These are phyloP conservation scores for Diplodus sargus DNA, from an alignment of 2,797 vertebrate species.

Conservation along the genomic window DNA sequence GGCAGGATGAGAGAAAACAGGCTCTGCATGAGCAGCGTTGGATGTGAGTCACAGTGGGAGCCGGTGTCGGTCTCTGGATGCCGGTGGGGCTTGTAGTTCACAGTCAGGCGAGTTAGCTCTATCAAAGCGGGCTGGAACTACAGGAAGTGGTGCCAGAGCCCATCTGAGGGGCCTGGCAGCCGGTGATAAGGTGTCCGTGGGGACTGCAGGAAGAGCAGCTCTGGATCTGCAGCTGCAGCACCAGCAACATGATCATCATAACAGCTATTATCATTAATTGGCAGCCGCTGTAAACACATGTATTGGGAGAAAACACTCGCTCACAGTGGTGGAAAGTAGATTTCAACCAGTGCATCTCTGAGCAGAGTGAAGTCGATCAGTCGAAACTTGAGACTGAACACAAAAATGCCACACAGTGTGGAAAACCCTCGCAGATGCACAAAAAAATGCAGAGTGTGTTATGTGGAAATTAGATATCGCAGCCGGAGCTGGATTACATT, in stretches of 20 bases:
- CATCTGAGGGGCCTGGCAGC: conserved; percentile 42
- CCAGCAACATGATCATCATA: neutral
- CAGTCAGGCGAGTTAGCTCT: conserved; percentile 31
- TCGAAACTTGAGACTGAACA: conserved; percentile 24
- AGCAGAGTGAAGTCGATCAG: neutral
- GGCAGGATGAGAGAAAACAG: conserved; percentile 32
- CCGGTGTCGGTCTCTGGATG: conserved; percentile 10
- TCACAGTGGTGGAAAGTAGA: neutral
- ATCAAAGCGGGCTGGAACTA: conserved; percentile 35
- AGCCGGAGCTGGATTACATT: neutral
- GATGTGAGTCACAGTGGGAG: conserved; percentile 29
- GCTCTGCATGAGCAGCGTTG: neutral
- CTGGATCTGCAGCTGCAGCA: conserved; percentile 2
- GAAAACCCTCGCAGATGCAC: neutral
- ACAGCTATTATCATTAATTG: no score
- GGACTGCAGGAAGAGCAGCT: conserved; percentile 24
- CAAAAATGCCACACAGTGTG: neutral
- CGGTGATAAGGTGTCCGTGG: conserved; percentile 39
- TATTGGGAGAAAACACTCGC: no score
- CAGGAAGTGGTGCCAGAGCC: conserved; percentile 48
- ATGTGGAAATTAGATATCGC: neutral
- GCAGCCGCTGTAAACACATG: no score
- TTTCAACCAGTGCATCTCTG: neutral
- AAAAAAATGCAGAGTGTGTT: neutral
- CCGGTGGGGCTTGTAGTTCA: conserved; percentile 38